Conservation (phyloP, 2,888 invertebrate genomes). For the Macaria liturata region DNA sequence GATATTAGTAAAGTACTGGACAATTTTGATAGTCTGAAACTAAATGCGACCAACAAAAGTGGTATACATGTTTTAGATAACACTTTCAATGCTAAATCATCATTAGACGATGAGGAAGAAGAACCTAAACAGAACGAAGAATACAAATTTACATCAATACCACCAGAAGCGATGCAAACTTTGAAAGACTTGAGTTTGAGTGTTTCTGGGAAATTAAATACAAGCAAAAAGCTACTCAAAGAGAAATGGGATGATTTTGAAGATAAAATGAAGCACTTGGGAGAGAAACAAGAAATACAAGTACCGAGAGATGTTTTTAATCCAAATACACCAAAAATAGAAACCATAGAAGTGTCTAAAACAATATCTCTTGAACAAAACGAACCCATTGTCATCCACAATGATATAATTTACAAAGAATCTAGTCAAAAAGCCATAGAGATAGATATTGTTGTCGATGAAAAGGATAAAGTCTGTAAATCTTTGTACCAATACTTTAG, state of each 20-base stretch:
- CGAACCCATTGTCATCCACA: constrained; percentile 43
- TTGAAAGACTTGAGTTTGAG: constrained; percentile 76
- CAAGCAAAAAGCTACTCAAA: constrained; percentile 78
- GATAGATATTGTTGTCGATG: constrained; percentile 60
- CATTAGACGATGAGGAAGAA: constrained; percentile 51
- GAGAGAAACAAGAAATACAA: constrained; percentile 54
- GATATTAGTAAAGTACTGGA: constrained; percentile 64
- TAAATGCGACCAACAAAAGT: constrained; percentile 70
- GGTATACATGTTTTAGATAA: constrained; percentile 84
- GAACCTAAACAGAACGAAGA: constrained; percentile 50
- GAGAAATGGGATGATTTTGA: constrained; percentile 82
- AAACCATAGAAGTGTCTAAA: constrained; percentile 15
- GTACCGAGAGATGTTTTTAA: constrained; percentile 25
- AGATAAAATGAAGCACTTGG: constrained; percentile 73
- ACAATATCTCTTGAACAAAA: constrained; percentile 41
- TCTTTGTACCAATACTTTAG: constrained; percentile 73
- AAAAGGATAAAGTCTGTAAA: constrained; percentile 62
- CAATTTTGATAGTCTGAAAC: constrained; percentile 63
- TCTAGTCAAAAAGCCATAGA: constrained; percentile 74
- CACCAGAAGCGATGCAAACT: constrained; percentile 76
- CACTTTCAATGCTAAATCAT: constrained; percentile 64
- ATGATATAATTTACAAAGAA: constrained; percentile 72
- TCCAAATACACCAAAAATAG: constrained; percentile 27
- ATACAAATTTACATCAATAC: constrained; percentile 60
- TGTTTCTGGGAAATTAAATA: constrained; percentile 78